These are phyloP conservation scores for Xiphydria camelus DNA, from an alignment of 2,888 invertebrate species.

Conservation along the genomic window DNA sequence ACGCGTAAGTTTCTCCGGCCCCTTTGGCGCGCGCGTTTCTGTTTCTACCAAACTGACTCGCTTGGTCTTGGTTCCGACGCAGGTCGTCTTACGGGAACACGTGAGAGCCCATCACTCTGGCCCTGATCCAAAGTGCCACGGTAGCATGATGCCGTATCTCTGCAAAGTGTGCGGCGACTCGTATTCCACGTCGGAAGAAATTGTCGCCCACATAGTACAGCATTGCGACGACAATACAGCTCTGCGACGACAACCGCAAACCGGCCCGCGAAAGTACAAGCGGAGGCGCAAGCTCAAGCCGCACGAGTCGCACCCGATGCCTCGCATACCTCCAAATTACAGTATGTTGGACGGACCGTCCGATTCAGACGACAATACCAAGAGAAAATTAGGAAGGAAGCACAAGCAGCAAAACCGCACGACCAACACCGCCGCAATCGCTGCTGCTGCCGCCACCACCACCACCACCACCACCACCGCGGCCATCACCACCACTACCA, in stretches of 20 bases:
- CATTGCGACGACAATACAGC: constrained; percentile 87
- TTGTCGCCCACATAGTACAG: constrained; percentile 81
- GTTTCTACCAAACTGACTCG: no score
- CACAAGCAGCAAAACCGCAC: constrained; percentile 47
- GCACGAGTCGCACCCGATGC: constrained; percentile 56
- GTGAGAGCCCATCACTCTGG: constrained; percentile 86
- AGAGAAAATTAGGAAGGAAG: constrained; percentile 49
- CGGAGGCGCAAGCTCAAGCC: constrained; percentile 75
- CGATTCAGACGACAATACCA: constrained; percentile 55
- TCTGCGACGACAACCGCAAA: constrained; percentile 76
- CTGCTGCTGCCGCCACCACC: constrained; percentile 7
- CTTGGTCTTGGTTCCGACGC: constrained; percentile 3
- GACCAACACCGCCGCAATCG: no score
- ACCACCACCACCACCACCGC: not conserved
- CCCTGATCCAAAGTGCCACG: constrained; percentile 69
- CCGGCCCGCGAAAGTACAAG: constrained; percentile 79
- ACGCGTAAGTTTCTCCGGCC: constrained; percentile 57
- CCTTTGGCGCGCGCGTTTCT: no score
- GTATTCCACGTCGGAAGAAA: constrained; percentile 71
- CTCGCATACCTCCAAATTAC: constrained; percentile 42
- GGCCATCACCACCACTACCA: no score
- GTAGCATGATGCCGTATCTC: constrained; percentile 68
- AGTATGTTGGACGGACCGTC: constrained; percentile 43
- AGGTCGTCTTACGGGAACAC: constrained; percentile 80
- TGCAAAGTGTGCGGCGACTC: constrained; percentile 78